These are phyloP conservation scores for Proctacanthus coquilletti DNA, from an alignment of 1,140 invertebrate genomes.

Conservation along the genomic window DNA sequence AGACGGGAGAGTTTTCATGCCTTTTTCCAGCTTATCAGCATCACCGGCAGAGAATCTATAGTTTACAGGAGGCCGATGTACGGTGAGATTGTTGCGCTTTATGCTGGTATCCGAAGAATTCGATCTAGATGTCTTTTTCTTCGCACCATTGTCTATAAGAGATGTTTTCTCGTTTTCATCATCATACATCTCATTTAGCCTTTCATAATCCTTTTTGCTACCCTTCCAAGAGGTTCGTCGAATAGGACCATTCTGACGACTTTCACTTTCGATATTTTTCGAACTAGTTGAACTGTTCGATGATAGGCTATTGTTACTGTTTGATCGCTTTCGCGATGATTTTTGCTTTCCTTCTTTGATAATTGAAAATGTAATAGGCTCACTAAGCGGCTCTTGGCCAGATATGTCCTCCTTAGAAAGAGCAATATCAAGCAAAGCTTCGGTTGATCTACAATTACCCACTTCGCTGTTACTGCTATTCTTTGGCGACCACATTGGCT, in stretches of 20 bases:
- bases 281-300: background rate
- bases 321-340: constrained; percentile 3
- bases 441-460: constrained; percentile 26
- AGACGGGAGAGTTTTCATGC: constrained; percentile 20
- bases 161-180: constrained; percentile 3
- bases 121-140: no score
- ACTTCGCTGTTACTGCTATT: constrained; percentile 12
- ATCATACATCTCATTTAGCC: constrained; percentile 4
- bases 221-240: background rate
- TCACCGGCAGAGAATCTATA: constrained; percentile 29
- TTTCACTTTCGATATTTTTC: background rate
- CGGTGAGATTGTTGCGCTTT: constrained; percentile 3
- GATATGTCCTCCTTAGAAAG: constrained; percentile 1
- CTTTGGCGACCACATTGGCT: constrained; percentile 3
- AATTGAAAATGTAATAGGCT: background rate
- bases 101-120: constrained; percentile 1
- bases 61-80: constrained; percentile 11
- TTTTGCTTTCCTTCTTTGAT: constrained; percentile 4
- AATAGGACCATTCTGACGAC: constrained; percentile 1
- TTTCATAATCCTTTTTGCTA: constrained; percentile 1
- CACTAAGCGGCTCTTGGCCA: background rate
- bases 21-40: constrained; percentile 29
- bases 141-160: no score
- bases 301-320: constrained; percentile 5
- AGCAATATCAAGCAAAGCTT: constrained; percentile 13